Conservation (phyloP, 1,140 invertebrate species). For the Tetramorium alpestre region DNA sequence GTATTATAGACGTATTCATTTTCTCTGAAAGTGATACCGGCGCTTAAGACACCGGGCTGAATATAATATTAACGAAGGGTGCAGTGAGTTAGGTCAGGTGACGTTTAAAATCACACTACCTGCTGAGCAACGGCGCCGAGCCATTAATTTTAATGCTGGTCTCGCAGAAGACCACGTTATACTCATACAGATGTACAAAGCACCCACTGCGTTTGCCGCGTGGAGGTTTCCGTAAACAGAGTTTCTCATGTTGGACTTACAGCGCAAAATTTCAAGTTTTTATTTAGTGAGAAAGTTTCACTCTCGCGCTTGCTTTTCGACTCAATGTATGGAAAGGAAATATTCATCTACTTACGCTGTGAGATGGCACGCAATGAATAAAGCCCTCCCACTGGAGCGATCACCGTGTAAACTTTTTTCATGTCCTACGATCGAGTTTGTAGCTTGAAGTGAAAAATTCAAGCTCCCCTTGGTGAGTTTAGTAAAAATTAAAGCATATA, state of each 20-base stretch:
- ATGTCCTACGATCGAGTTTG: neutral
- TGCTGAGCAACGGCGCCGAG: conserved; percentile 50
- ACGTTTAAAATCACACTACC: conserved; percentile 68
- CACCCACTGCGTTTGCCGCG: conserved; percentile 65
- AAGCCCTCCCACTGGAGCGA: conserved; percentile 15
- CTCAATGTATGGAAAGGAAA: conserved; percentile 46
- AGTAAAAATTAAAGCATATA: neutral
- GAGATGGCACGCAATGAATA: neutral
- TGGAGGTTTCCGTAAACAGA: conserved; percentile 74
- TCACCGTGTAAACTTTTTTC: conserved; percentile 2
- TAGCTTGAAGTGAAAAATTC: neutral
- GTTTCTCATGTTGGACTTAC: conserved; percentile 67
- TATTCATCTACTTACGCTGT: conserved; percentile 59
- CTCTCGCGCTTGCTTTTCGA: conserved; percentile 66
- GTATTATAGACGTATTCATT: conserved; percentile 17
- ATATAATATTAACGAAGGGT: conserved; percentile 48
- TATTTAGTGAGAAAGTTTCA: conserved; percentile 78
- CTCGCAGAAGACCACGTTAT: conserved; percentile 63
- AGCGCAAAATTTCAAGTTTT: conserved; percentile 75
- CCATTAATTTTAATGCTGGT: conserved; percentile 75
- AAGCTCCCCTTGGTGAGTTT: neutral
- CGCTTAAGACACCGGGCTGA: conserved; percentile 3
- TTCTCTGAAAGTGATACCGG: neutral
- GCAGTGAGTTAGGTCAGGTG: conserved; percentile 30
- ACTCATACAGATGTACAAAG: conserved; percentile 64